phyloP scores from a whole-genome alignment of 2,113 vertebrate species.

The Hassar affinis region DNA sequence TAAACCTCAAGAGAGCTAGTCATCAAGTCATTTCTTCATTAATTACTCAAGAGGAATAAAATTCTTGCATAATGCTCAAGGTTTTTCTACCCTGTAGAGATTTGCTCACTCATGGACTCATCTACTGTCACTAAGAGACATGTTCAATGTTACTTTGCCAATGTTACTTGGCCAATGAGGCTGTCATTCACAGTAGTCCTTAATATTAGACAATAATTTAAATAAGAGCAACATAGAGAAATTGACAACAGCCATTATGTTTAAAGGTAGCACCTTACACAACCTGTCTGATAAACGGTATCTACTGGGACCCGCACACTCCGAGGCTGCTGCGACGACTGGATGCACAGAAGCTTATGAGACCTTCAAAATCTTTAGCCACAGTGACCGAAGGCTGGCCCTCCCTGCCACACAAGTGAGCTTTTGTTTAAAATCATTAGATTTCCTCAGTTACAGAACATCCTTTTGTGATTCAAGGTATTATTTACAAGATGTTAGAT shows the following conservation, averaged over 20 bases:
- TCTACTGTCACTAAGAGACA: neutral
- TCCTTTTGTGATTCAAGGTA: neutral
- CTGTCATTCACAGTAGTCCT: neutral
- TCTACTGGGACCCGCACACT: slow-evolving; percentile 93
- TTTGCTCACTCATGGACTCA: neutral
- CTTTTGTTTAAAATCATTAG: neutral
- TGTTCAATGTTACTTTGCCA: neutral
- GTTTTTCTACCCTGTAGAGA: slow-evolving; percentile 1
- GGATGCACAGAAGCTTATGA: slow-evolving; percentile 83
- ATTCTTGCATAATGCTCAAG: neutral
- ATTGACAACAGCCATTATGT: slow-evolving; percentile 13
- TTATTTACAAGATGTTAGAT: neutral
- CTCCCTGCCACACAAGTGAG: slow-evolving; percentile 87
- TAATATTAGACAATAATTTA: neutral
- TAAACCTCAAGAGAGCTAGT: neutral
- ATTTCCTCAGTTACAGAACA: neutral
- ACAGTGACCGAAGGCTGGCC: slow-evolving; percentile 76
- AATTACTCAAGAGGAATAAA: slow-evolving; percentile 25
- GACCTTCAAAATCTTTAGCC: slow-evolving; percentile 65
- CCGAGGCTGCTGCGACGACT: slow-evolving; percentile 84
- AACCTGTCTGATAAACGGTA: slow-evolving; percentile 94
- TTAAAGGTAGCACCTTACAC: slow-evolving; percentile 91
- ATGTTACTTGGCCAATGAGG: neutral
- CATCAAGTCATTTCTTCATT: neutral
- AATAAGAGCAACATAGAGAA: neutral